Evolutionary conservation across 2,888 invertebrate genomes (phyloP), one percentile per base, ranked within the genome.

Genomic region (Zhengitettix transpicula): DNA sequence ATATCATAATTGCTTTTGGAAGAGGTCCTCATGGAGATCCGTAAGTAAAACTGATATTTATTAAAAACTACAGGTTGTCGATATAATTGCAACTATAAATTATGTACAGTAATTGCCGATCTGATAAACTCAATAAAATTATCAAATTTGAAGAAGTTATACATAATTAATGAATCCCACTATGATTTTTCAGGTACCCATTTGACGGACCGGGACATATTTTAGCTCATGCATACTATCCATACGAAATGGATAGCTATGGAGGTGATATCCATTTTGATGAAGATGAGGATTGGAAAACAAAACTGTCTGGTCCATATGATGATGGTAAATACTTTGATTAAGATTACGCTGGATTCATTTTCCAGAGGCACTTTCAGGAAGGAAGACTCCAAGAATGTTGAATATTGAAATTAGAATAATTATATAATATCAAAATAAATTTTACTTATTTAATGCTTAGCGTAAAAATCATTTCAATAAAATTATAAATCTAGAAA

Each of bases 221-320:
- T 61, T 75, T 89, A 41, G 89, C 88, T 0, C 89, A 89, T 71
- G 88, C 88, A 0, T 89, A 83, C 70, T 85, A 83, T 64, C 88
- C 88, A 0, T 80, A 83, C 17, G 80, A 81, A 67, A 70, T 72
- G 65, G 73, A 71, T 2, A 67, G 71, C 9, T 73, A 73, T 54
- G 81, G 80, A 62, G 89, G 89, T 5, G 86, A 85, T 65, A 78
- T 87, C 66, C 89, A 89, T 71, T 89, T 89, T 71, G 89, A 89
- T 69, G 83, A 85, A 65, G 87, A 87, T 67, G 88, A 89, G 74
- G 69, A 78, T 8, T 89, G 88, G 88, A 77, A 76, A 17, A 78
- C 79, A 65, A 28, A 28, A 28, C 71, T 73, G 57, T 70, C 72
- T 0, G 57, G 42, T 40, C 52, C 41, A 44, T 44, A 40, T 10